A percentile compares a stretch with the other conserved stretches of the same genome.
phyloP scores from a whole-genome alignment of 2,888 invertebrate species.

The Caenorhabditis japonica region DNA sequence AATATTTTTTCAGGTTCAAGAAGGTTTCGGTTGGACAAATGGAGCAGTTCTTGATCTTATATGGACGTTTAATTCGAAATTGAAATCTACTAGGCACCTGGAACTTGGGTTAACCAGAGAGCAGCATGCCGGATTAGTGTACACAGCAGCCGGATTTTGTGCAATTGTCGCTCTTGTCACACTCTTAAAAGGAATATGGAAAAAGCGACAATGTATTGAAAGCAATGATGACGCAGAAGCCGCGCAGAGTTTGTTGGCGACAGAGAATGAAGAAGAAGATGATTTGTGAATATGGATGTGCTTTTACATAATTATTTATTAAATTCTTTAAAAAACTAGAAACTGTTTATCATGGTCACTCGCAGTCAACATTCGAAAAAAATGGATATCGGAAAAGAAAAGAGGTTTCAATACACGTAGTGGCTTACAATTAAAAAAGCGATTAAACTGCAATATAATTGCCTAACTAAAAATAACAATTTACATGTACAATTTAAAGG shows the following conservation, averaged over 20 bases:
- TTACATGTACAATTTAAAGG: too few relatives aligned
- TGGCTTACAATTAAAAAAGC: too few relatives aligned
- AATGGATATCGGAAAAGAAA: too few relatives aligned
- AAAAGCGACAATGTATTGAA: neutral
- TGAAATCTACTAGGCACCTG: neutral
- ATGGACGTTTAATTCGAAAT: constrained; percentile 2
- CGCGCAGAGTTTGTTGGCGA: neutral
- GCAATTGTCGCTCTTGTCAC: constrained; percentile 11
- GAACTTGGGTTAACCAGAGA: neutral
- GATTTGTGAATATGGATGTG: too few relatives aligned
- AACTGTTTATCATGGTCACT: too few relatives aligned
- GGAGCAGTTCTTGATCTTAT: constrained; percentile 72
- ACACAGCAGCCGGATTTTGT: constrained; percentile 19
- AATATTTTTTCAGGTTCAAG: constrained; percentile 54
- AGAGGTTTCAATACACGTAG: too few relatives aligned
- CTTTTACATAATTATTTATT: too few relatives aligned
- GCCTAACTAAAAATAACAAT: too few relatives aligned
- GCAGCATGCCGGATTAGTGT: constrained; percentile 10
- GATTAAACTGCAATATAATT: too few relatives aligned
- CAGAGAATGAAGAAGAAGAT: constrained; percentile 4
- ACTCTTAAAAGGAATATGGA: neutral
- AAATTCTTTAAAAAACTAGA: too few relatives aligned
- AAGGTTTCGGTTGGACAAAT: constrained; percentile 75
- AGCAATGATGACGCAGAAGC: constrained; percentile 12
- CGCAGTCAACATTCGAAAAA: too few relatives aligned